These are phyloP conservation scores for Rutpela maculata DNA, from an alignment of 2,888 invertebrate genomes.

Conservation along the genomic window DNA sequence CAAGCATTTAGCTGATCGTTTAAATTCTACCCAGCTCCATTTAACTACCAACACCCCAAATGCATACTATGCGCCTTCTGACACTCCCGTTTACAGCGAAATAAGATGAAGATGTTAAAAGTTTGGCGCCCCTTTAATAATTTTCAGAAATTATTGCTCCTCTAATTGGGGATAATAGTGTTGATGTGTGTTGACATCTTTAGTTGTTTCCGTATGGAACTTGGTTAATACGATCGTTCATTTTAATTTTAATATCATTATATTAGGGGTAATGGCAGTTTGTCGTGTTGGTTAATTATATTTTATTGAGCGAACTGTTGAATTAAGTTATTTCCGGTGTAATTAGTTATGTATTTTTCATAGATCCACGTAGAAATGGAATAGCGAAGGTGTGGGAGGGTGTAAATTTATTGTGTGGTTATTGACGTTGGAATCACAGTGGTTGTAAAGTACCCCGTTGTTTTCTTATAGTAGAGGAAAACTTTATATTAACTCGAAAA, in stretches of 20 bases:
- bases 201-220: constrained; percentile 59
- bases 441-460: no score
- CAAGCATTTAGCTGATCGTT: no score
- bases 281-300: constrained; percentile 14
- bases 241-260: constrained; percentile 5
- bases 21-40: no score
- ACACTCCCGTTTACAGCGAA: neutral
- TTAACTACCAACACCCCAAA: neutral
- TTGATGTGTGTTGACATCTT: constrained; percentile 65
- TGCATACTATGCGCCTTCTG: constrained; percentile 30
- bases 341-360: neutral
- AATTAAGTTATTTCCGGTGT: neutral
- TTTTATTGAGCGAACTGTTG: neutral
- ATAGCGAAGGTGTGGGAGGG: no score
- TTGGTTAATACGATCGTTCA: constrained; percentile 42
- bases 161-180: constrained; percentile 68
- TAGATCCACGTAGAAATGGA: neutral
- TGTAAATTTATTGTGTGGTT: no score
- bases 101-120: constrained; percentile 20
- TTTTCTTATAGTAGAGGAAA: no score
- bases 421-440: no score
- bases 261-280: neutral
- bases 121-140: constrained; percentile 40
- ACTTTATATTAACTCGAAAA: no score
- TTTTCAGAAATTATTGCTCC: constrained; percentile 62